Evolutionary conservation across 2,113 vertebrate species (phyloP).

Genomic region (Salminus brasiliensis): DNA sequence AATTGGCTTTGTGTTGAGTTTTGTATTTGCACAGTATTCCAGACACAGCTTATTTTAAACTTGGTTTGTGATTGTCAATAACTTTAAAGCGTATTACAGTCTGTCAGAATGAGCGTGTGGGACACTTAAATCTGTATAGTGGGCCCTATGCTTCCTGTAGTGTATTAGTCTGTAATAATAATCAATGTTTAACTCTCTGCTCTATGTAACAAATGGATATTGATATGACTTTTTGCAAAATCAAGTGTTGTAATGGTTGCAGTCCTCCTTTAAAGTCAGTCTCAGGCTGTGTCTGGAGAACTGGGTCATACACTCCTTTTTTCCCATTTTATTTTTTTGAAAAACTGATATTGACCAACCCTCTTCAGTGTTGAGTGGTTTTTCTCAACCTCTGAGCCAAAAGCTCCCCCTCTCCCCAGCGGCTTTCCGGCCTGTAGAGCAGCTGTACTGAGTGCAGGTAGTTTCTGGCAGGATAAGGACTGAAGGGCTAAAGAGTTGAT

Average conservation of each 20-base stretch:
- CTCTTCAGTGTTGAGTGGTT: not conserved
- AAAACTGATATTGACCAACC: not conserved
- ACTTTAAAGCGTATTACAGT: too few relatives aligned
- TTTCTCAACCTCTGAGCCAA: not conserved
- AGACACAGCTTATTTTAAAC: slow-evolving; percentile 7
- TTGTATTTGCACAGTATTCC: not conserved
- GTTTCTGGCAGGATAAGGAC: slow-evolving; percentile 18
- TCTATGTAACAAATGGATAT: too few relatives aligned
- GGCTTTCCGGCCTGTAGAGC: slow-evolving; percentile 26
- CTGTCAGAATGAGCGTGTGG: too few relatives aligned
- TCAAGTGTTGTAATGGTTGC: not conserved
- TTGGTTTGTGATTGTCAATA: too few relatives aligned
- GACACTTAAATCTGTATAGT: too few relatives aligned
- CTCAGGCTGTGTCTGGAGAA: not conserved
- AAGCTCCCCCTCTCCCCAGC: not conserved
- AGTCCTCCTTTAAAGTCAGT: not conserved
- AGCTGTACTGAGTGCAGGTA: slow-evolving; percentile 18
- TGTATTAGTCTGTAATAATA: too few relatives aligned
- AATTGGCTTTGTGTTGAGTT: not conserved
- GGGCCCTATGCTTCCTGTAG: too few relatives aligned
- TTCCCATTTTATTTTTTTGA: too few relatives aligned
- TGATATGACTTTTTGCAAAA: too few relatives aligned
- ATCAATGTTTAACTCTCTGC: too few relatives aligned
- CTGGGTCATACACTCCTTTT: not conserved
- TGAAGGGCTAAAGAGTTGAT: slow-evolving; percentile 20